Percentiles rank a stretch among this genome's conserved stretches.
Conservation (phyloP, 2,797 vertebrate genomes). For the Lagothrix lagotricha region DNA sequence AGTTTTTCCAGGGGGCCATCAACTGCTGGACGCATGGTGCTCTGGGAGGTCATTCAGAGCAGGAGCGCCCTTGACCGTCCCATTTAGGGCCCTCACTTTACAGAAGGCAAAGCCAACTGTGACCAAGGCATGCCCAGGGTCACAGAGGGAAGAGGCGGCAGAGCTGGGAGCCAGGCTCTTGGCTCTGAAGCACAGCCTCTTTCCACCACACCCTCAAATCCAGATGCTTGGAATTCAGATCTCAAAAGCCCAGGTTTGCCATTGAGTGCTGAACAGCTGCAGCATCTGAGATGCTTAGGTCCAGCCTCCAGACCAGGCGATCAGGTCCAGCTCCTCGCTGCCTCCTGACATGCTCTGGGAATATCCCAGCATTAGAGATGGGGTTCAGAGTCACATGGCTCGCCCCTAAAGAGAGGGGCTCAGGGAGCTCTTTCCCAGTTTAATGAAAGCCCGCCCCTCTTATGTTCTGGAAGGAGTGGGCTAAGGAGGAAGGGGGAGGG, state of each 20-base stretch:
- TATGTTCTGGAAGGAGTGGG: background rate
- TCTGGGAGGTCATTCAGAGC: too few relatives aligned
- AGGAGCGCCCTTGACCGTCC: background rate
- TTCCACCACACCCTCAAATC: background rate
- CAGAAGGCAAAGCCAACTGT: background rate
- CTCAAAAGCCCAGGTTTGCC: background rate
- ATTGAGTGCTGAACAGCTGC: fast-evolving
- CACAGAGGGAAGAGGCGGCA: background rate
- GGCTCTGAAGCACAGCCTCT: background rate
- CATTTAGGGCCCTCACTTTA: background rate
- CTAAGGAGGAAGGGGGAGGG: background rate
- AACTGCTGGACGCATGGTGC: background rate
- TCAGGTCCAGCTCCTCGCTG: background rate
- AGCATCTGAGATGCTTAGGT: fast-evolving
- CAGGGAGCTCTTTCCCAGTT: background rate
- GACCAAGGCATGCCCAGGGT: background rate
- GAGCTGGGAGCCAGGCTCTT: background rate
- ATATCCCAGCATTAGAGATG: background rate
- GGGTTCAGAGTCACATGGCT: background rate
- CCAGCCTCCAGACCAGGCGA: fast-evolving
- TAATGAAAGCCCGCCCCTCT: too few relatives aligned
- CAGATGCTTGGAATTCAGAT: background rate
- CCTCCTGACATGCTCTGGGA: background rate
- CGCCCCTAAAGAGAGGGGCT: background rate
- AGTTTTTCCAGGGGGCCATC: background rate